Evolutionary conservation across 2,113 vertebrate species (phyloP), one percentile per base, ranked within the genome.

Genomic region (Oriolus oriolus): DNA sequence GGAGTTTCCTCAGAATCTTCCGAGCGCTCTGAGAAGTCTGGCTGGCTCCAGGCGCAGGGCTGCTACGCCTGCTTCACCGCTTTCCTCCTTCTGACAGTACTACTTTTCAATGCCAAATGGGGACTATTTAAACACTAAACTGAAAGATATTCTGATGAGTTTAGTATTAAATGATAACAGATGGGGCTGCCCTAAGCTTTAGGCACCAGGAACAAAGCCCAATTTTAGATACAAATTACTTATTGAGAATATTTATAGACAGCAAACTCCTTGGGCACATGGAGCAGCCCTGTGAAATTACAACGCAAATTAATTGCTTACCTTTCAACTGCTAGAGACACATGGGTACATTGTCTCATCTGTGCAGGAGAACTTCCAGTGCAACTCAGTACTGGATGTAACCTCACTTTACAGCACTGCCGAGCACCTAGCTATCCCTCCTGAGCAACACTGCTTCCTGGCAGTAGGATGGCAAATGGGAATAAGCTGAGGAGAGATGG

Each of bases 181-280:
- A 98, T 98, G 95, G 96, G 93, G 63, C 81, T 95, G 85, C 95
- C 95, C 96, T 97, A 96, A 96, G 92, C 89, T 96, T 69, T 83
- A 96, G 90, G 83, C 93, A 97, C 63, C 75, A 95, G 89, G 86
- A 96, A 84, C 42, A 11, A 94, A 89, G 74, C 53, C 96, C 76
- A 96, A 39, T 95, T 97, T 98, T 97, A 97, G 82, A 92, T 92
- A 97, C 92, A 97, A 97, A 97, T 98, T 97, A 94, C 89, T 97
- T 97, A 93, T 68, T 93, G 84, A 96, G 90, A 96, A 87, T 97
- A 98, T 97, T 96, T 97, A 96, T 95, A 95, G 96, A 95, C 8
- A 73, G 91, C 90, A 95, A 98, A 95, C 50, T 94, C 87, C 76
- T 96, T 81, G 56, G 88, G 85, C 73, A 80, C 93, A 56, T 9